Evolutionary conservation across 1,140 invertebrate species (phyloP).

Genomic region (Pseudomyrmex cubaensis): DNA sequence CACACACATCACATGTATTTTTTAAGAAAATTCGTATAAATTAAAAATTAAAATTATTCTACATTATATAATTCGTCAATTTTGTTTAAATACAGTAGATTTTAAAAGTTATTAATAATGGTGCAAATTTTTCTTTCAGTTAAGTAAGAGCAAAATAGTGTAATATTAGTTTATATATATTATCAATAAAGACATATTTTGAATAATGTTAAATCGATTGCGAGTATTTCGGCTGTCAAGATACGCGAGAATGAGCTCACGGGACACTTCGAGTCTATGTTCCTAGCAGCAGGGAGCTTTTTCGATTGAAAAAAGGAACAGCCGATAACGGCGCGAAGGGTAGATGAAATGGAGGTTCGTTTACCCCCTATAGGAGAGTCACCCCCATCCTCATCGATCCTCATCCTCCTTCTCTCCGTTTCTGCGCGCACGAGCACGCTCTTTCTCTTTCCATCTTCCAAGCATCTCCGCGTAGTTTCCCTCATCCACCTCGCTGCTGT

Average conservation of each 20-base stretch:
- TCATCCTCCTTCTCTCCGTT: constrained; percentile 63
- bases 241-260: constrained; percentile 59
- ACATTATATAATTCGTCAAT: no score
- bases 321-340: constrained; percentile 77
- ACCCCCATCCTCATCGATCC: constrained; percentile 79
- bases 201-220: background rate
- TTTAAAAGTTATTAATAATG: no score
- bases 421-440: no score
- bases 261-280: constrained; percentile 51
- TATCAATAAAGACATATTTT: background rate
- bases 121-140: no score
- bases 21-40: no score
- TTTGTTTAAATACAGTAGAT: no score
- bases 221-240: constrained; percentile 49
- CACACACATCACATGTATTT: no score
- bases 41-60: no score
- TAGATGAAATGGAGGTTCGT: constrained; percentile 76
- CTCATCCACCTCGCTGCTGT: constrained; percentile 55
- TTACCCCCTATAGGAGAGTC: constrained; percentile 78
- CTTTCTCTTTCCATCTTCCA: constrained; percentile 59
- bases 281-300: constrained; percentile 60
- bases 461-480: constrained; percentile 52
- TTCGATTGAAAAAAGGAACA: constrained; percentile 78
- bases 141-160: no score
- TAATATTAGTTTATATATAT: no score